Percentiles rank a stretch among this genome's conserved stretches.
Evolutionary conservation across 2,888 invertebrate species (phyloP).

Genomic region (Catocala nupta): DNA sequence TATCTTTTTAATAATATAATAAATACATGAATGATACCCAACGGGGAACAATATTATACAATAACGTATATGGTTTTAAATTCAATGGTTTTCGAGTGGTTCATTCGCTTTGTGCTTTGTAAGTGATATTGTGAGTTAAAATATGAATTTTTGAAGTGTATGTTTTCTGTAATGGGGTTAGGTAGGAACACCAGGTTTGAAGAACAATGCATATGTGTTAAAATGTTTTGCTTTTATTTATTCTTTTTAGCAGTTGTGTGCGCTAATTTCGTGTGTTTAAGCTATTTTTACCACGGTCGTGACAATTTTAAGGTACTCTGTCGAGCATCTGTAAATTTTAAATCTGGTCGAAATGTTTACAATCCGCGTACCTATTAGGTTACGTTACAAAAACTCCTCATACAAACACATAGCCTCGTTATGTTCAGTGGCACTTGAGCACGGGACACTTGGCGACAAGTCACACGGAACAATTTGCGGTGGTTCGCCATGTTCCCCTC

Average conservation of each 20-base stretch:
- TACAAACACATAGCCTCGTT: constrained; percentile 49
- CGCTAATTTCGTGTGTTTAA: too few relatives aligned
- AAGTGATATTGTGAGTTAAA: constrained; percentile 51
- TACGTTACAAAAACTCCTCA: constrained; percentile 10
- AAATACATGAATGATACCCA: constrained; percentile 72
- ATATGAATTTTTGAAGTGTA: constrained; percentile 38
- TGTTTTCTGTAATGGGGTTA: constrained; percentile 27
- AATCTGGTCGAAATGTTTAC: too few relatives aligned
- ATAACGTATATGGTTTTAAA: constrained; percentile 42
- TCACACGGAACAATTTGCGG: constrained; percentile 64
- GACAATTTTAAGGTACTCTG: too few relatives aligned
- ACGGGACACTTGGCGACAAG: constrained; percentile 67
- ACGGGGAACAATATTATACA: constrained; percentile 45
- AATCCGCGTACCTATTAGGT: background rate
- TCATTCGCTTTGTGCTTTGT: constrained; percentile 37
- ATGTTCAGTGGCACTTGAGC: constrained; percentile 62
- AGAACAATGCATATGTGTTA: constrained; percentile 10
- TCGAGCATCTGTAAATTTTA: too few relatives aligned
- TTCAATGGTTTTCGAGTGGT: constrained; percentile 51
- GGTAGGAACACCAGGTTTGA: constrained; percentile 12
- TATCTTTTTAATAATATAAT: constrained; percentile 80
- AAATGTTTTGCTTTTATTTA: constrained; percentile 1
- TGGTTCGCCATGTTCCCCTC: constrained; percentile 32
- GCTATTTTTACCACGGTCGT: too few relatives aligned
- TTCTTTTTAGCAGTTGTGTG: too few relatives aligned